Evolutionary conservation across 2,113 vertebrate species (phyloP), one percentile per base, ranked within the genome.

Genomic region (Peromyscus leucopus): DNA sequence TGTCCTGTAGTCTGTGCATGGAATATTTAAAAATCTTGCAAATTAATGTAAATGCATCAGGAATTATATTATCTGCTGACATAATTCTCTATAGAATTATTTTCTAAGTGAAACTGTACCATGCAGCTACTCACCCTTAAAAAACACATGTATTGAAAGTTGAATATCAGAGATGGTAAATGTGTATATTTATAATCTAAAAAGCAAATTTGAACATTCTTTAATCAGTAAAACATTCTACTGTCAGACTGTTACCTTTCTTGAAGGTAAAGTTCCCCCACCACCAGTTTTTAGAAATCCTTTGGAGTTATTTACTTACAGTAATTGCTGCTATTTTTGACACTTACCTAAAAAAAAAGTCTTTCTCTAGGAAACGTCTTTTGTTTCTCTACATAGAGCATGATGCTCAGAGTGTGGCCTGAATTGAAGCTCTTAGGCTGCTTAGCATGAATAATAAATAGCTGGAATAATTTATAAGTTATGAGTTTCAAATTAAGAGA

Each of bases 391-490:
- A 9, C 76, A 76, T 90, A 63, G 76, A 87, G 33, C 93, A 65
- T 22, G 0, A 46, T 95, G 80, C 79, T 79, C 92, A 93, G 36
- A 97, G 61, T 91, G 82, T n/a, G 83, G 93, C 46, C 82, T 90
- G 92, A 93, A 75, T 67, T 0, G 93, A 93, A 96, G 95, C 94
- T 96, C 46, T 55, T 96, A 9, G 92, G 8, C 69, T 96, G 1
- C 96, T 98, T 96, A 86, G 91, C 63, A 93, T 97, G 97, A 98
- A 97, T 97, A 97, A 95, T 97, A 90, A 98, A 97, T 96, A 9
- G 78, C n/a, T 76, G 11, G 96, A 98, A 96, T 98, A 97, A 98
- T 97, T 97, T 97, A 96, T 89, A 97, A 74, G 33, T 67, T 96
- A 28, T 82, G 87, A 93, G 93, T 95, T 97, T 95, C 96, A 97